Conservation (phyloP, 2,113 vertebrate genomes). For the Oncorhynchus masou region DNA sequence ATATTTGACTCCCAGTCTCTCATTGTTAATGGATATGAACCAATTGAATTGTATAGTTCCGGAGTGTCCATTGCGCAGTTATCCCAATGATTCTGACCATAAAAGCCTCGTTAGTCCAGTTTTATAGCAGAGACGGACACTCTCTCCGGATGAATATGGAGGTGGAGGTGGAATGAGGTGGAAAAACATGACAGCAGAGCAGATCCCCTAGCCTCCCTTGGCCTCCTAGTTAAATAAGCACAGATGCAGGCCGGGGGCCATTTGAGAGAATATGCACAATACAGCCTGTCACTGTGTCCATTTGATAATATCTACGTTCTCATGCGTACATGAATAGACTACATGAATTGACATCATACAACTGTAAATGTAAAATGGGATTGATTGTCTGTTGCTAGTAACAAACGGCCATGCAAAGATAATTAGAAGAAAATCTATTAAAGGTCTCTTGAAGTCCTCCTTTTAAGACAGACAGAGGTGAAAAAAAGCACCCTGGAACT, state of each 20-base stretch:
- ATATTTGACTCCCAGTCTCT: background rate
- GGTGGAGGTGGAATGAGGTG: too few species aligned
- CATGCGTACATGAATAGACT: too few species aligned
- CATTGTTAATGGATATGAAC: background rate
- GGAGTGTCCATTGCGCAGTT: constrained; percentile 13
- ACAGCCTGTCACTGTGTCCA: too few species aligned
- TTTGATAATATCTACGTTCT: too few species aligned
- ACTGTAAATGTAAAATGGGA: too few species aligned
- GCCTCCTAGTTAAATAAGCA: constrained; percentile 45
- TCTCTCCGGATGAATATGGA: constrained; percentile 16
- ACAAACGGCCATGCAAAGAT: too few species aligned
- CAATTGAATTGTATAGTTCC: background rate
- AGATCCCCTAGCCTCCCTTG: constrained; percentile 19
- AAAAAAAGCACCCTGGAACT: background rate
- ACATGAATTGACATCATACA: too few species aligned
- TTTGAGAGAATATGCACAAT: background rate
- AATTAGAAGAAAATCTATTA: too few species aligned
- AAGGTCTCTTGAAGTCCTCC: too few species aligned
- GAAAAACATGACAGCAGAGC: constrained; percentile 49
- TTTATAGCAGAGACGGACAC: constrained; percentile 59
- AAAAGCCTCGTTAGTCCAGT: constrained; percentile 59
- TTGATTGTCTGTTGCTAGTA: too few species aligned
- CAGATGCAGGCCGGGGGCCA: background rate
- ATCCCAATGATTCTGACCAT: constrained; percentile 52
- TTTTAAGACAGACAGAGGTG: too few species aligned